Conservation (phyloP, 2,888 invertebrate genomes). For the Hypselothyrea guttata region DNA sequence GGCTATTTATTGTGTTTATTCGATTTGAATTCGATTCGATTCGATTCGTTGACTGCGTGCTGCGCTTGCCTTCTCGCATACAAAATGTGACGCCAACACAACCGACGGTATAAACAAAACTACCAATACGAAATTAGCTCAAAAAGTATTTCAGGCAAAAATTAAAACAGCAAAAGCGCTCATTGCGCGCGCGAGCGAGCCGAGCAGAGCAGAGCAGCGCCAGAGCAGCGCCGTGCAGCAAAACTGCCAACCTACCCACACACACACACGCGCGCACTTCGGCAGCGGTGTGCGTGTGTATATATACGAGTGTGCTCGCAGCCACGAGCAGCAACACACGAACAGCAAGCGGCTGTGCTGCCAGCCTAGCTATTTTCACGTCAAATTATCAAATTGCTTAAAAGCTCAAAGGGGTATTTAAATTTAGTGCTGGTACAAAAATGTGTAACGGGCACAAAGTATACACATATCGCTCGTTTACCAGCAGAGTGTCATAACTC, state of each 20-base stretch:
- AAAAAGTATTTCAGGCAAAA: conserved; percentile 79
- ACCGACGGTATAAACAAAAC: conserved; percentile 81
- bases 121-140: conserved; percentile 81
- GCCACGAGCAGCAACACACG: conserved; percentile 1
- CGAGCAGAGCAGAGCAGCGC: no score
- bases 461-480: no score
- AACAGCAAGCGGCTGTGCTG: no score
- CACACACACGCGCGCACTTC: conserved; percentile 15
- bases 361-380: no score
- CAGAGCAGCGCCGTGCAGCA: conserved; percentile 42
- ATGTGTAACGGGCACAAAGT: no score
- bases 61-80: conserved; percentile 67
- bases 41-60: conserved; percentile 51
- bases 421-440: no score
- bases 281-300: conserved; percentile 2
- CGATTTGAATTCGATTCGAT: conserved; percentile 47
- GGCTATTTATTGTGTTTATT: conserved; percentile 36
- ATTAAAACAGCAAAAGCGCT: conserved; percentile 73
- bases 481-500: no score
- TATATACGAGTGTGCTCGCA: conserved; percentile 1
- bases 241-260: conserved; percentile 60
- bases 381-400: no score
- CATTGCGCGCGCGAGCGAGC: conserved; percentile 61
- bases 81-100: conserved; percentile 73
- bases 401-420: no score